Conservation (phyloP, 2,113 vertebrate species). For the Circaetus cinerascens region DNA sequence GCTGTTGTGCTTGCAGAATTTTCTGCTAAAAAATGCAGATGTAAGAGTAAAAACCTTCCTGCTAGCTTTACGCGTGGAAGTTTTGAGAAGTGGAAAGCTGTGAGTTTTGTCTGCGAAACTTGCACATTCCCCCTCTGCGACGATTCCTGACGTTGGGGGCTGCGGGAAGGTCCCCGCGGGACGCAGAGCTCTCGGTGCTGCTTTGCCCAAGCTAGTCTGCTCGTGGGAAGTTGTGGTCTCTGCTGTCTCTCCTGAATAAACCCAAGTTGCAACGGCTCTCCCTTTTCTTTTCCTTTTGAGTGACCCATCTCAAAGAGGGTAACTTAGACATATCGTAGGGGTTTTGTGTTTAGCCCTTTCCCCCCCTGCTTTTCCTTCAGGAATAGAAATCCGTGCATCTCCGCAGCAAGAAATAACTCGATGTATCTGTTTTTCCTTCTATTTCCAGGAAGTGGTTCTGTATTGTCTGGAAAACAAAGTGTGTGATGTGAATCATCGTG, state of each 20-base stretch:
- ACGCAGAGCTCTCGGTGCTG: background rate
- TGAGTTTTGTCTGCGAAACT: background rate
- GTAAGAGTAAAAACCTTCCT: constrained; percentile 23
- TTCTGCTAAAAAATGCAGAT: constrained; percentile 47
- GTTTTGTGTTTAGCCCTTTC: background rate
- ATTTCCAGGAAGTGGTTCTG: constrained; percentile 88
- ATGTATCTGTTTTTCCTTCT: background rate
- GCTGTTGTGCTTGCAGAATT: constrained; percentile 29
- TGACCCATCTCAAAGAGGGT: background rate
- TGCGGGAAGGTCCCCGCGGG: background rate
- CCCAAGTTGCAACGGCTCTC: background rate
- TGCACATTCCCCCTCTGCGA: background rate
- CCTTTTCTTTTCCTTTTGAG: background rate
- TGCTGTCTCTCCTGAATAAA: background rate
- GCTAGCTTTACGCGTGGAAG: background rate
- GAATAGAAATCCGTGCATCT: background rate
- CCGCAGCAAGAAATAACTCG: background rate
- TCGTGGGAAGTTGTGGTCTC: background rate
- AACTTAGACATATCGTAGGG: background rate
- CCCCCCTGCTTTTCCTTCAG: rapidly evolving
- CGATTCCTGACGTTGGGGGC: background rate
- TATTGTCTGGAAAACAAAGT: constrained; percentile 90
- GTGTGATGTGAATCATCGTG: constrained; percentile 92
- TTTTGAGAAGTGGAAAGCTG: background rate
- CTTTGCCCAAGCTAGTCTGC: background rate